Conservation (phyloP, 2,888 invertebrate species). For the Nephrotoma guestfalica region DNA sequence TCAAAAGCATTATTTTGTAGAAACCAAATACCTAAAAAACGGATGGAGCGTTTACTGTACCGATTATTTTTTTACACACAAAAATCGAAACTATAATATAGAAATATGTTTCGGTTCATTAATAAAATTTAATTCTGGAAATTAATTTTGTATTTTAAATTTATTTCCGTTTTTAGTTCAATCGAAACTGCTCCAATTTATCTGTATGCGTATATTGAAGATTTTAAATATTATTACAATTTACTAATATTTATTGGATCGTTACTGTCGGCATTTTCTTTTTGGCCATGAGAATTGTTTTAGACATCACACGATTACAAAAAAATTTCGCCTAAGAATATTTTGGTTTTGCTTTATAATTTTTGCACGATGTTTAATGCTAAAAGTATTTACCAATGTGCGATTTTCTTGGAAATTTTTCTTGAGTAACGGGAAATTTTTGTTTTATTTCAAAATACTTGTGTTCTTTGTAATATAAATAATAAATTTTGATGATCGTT, state of each 20-base stretch:
- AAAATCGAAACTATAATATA: not conserved
- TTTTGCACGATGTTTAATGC: not conserved
- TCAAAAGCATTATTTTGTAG: too few species aligned
- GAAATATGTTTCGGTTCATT: not conserved
- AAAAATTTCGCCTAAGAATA: not conserved
- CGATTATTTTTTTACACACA: not conserved
- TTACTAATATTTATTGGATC: not conserved
- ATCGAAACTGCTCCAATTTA: not conserved
- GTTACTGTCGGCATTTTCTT: not conserved
- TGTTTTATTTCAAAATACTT: not conserved
- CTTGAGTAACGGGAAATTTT: not conserved
- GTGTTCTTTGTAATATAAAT: not conserved
- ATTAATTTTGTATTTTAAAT: not conserved
- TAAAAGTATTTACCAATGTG: not conserved
- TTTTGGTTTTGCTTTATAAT: not conserved
- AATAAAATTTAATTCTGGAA: not conserved
- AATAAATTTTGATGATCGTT: not conserved
- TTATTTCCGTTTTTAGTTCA: not conserved
- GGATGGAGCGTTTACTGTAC: not conserved
- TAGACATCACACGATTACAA: not conserved
- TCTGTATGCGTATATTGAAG: not conserved
- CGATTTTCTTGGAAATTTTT: not conserved
- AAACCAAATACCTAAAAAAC: too few species aligned
- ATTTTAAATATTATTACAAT: not conserved
- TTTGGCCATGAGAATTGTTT: not conserved